These are phyloP conservation scores for Chironomus tentans DNA, from an alignment of 2,888 invertebrate species.

Conservation along the genomic window DNA sequence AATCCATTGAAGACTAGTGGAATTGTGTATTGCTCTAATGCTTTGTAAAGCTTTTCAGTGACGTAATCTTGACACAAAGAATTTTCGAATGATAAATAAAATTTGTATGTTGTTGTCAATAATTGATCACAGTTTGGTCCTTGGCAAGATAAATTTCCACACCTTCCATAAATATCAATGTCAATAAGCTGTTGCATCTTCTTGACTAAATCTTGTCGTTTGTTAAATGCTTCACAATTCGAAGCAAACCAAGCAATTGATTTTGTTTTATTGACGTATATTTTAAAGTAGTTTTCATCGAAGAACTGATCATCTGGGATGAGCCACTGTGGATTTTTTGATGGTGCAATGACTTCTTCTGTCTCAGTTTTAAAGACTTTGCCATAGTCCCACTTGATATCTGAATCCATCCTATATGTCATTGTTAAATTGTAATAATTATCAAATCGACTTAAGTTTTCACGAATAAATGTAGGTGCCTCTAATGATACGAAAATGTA, in stretches of 20 bases:
- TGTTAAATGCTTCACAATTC: background rate
- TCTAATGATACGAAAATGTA: conserved; percentile 15
- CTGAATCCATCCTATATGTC: background rate
- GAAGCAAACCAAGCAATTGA: background rate
- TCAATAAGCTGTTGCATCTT: background rate
- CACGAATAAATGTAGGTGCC: background rate
- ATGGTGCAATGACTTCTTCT: background rate
- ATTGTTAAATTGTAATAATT: conserved; percentile 4
- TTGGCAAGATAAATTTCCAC: background rate
- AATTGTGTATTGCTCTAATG: conserved; percentile 49
- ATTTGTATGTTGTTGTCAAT: background rate
- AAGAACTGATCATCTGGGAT: background rate
- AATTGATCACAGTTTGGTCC: background rate
- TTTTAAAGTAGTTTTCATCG: background rate
- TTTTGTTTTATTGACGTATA: background rate
- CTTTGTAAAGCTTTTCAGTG: conserved; percentile 52
- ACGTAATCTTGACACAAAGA: conserved; percentile 57
- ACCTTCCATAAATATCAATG: background rate
- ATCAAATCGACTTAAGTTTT: background rate
- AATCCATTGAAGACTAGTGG: conserved; percentile 59
- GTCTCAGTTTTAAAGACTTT: background rate
- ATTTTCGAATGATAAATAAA: conserved; percentile 40
- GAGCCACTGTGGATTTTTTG: background rate
- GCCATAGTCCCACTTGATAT: background rate
- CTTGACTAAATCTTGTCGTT: background rate